Evolutionary conservation across 1,140 invertebrate species (phyloP).

Genomic region (Meteorus sp.): DNA sequence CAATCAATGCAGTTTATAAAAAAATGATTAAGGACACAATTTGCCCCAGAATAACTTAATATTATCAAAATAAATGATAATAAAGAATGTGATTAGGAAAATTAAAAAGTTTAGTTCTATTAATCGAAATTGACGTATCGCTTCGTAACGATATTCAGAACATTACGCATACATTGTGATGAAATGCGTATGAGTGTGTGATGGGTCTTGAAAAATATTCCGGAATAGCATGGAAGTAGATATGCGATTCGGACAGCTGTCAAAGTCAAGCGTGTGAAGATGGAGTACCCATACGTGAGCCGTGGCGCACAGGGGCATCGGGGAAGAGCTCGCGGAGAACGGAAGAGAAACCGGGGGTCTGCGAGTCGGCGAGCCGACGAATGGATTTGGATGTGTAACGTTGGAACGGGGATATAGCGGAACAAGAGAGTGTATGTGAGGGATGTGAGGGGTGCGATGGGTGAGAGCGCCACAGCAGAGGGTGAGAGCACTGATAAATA

Average conservation of each 20-base stretch:
- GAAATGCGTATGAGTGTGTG: too few species aligned
- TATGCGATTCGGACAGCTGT: constrained; percentile 32
- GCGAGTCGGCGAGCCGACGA: constrained; percentile 39
- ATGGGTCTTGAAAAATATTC: neutral
- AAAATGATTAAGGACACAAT: too few species aligned
- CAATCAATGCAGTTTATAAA: too few species aligned
- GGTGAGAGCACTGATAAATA: constrained; percentile 57
- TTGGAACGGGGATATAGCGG: constrained; percentile 27
- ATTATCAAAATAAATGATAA: too few species aligned
- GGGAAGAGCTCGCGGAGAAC: constrained; percentile 21
- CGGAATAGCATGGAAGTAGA: neutral
- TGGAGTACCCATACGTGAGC: constrained; percentile 33
- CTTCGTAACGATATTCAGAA: too few species aligned
- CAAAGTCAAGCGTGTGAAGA: constrained; percentile 35
- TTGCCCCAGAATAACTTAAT: too few species aligned
- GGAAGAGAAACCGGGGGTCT: constrained; percentile 32
- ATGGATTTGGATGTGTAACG: constrained; percentile 47
- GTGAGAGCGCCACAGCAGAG: constrained; percentile 38
- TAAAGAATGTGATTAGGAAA: too few species aligned
- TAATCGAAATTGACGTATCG: too few species aligned
- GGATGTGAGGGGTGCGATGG: constrained; percentile 39
- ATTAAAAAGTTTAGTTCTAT: too few species aligned
- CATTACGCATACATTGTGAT: too few species aligned
- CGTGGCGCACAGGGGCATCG: constrained; percentile 33
- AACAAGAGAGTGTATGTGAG: constrained; percentile 29